Base-by-base conservation (phyloP, 2,113 vertebrate species). In the Cisticola juncidis region DNA sequence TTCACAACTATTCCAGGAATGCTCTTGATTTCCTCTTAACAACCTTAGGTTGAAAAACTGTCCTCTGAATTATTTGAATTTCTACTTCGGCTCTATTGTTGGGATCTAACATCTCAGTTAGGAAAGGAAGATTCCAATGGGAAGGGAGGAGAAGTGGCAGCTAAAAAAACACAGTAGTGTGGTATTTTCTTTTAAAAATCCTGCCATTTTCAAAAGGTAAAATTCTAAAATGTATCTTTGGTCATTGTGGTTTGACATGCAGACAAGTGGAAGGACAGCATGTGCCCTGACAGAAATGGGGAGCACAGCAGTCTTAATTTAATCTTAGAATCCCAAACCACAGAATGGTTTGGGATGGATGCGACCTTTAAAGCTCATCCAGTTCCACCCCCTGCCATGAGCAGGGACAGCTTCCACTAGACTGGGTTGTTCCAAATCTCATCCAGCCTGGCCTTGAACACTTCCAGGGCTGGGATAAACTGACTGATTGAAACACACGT, bases 21-120 rank as follows among this genome's bases (percentile, higher is more conserved):
- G 90, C 68, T 77, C 94, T 86, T 64, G 66, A 88, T 85, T 95
- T 96, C 85, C 74, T 90, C 81, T 36, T 58, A 88, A 91, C 62
- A 90, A 70, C 51, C 66, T 60, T 4, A 19, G 42, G 58, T 12
- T 86, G 79, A 72, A 89, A 93, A 90, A 53, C 61, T 29, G 28
- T 68, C 78, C 45, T 48, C 58, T 38, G 77, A 86, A 54, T 57
- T 42, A 73, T 48, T 8, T 48, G 16, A n/a, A 65, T 92, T 57
- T 92, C 82, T 73, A 24, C 68, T 92, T 90, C 44, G 56, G 14
- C 18, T 70, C 40, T 33, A 0, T 12, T 62, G 76, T 9, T 31
- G 45, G 61, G 68, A 64, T 54, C 33, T 36, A 78, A 83, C 29
- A 18, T 88, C 56, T 84, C 65, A 56, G 51, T 86, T 40, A 42